Conservation (phyloP, 2,797 vertebrate species). For the Paguma larvata region DNA sequence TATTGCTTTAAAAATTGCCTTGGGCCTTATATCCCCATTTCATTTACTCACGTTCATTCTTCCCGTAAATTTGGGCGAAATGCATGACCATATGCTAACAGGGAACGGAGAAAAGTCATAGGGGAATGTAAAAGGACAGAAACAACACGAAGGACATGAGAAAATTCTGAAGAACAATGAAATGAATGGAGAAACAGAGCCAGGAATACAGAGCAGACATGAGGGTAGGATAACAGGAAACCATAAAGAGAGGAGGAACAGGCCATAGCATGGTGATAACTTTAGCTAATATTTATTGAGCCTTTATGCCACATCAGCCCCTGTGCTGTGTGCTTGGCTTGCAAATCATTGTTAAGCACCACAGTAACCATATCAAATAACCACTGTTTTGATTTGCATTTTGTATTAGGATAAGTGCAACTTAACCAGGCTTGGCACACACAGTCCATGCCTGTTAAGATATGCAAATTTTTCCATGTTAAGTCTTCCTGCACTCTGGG, state of each 20-base stretch:
- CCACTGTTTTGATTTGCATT: neutral
- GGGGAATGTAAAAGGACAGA: neutral
- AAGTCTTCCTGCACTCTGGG: neutral
- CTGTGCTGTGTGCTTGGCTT: neutral
- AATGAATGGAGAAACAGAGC: neutral
- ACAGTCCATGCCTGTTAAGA: neutral
- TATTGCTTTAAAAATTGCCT: neutral
- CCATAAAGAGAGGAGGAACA: neutral
- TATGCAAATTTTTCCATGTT: no score
- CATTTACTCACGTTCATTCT: no score
- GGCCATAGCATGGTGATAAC: neutral
- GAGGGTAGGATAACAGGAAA: neutral
- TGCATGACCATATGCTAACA: neutral
- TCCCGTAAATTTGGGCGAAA: neutral
- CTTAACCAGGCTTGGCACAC: neutral
- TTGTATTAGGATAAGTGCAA: neutral
- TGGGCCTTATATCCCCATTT: neutral
- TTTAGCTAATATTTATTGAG: neutral
- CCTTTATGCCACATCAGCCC: no score
- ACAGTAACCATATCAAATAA: neutral
- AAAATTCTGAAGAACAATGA: neutral
- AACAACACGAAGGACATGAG: neutral
- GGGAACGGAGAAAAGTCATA: neutral
- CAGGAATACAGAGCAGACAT: neutral
- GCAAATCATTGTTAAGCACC: neutral